Evolutionary conservation across 1,140 invertebrate genomes (phyloP).

Genomic region (Drosophila persimilis): DNA sequence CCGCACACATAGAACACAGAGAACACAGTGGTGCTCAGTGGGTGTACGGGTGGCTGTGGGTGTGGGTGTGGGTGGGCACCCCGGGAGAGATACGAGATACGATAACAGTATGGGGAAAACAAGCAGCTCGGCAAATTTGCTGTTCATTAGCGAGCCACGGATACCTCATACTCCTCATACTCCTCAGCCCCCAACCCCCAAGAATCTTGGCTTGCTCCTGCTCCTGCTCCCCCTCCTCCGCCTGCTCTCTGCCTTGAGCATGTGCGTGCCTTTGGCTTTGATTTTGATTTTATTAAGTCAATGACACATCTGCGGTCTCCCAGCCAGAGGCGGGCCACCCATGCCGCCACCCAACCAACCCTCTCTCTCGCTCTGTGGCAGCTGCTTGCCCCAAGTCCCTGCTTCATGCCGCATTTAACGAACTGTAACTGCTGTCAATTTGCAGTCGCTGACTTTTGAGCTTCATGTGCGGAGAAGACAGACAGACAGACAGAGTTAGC

Average conservation of each 20-base stretch:
- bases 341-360: conserved; percentile 10
- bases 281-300: conserved; percentile 82
- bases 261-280: conserved; percentile 79
- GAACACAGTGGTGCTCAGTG: too few species aligned
- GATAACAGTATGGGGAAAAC: conserved; percentile 3
- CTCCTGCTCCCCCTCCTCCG: not conserved
- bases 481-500: not conserved
- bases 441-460: conserved; percentile 79
- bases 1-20: conserved; percentile 3
- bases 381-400: conserved; percentile 5
- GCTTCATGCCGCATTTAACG: conserved; percentile 71
- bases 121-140: conserved; percentile 63
- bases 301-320: conserved; percentile 79
- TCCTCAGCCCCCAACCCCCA: not conserved
- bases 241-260: conserved; percentile 40
- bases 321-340: conserved; percentile 1
- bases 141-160: conserved; percentile 66
- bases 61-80: not conserved
- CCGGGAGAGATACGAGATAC: conserved; percentile 2
- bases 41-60: not conserved
- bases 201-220: not conserved
- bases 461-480: conserved; percentile 22
- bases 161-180: conserved; percentile 18
- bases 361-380: conserved; percentile 1
- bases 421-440: conserved; percentile 82